Percentiles rank a stretch among this genome's conserved stretches.
Evolutionary conservation across 2,797 vertebrate species (phyloP).

Genomic region (Sciurus carolinensis): DNA sequence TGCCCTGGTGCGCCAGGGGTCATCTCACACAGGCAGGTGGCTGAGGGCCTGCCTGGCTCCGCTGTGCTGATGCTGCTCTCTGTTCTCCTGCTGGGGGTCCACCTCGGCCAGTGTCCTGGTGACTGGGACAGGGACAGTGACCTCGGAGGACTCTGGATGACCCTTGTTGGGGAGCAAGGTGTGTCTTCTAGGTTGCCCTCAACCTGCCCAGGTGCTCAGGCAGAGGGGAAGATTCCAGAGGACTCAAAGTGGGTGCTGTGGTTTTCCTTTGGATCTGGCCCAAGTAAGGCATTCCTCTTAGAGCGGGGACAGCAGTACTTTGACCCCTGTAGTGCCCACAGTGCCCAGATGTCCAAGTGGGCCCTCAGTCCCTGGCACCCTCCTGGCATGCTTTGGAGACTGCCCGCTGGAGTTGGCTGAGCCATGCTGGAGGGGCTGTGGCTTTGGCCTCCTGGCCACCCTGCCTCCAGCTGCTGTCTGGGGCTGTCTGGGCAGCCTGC

Average conservation of each 20-base stretch:
- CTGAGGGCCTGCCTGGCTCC: neutral
- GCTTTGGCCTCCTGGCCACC: neutral
- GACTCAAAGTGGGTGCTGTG: neutral
- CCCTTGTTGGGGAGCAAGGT: neutral
- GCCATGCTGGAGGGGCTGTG: too few relatives aligned
- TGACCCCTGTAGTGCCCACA: neutral
- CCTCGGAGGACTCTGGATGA: accelerated
- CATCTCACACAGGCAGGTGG: neutral
- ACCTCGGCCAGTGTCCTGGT: neutral
- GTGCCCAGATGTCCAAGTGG: too few relatives aligned
- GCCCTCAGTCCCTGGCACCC: neutral
- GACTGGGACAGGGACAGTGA: neutral
- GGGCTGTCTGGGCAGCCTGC: neutral
- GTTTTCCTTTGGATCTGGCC: neutral
- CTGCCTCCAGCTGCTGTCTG: neutral
- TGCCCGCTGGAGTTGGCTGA: neutral
- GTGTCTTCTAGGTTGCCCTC: neutral
- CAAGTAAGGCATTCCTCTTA: neutral
- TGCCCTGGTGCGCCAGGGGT: neutral
- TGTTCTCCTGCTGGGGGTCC: neutral
- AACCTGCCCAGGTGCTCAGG: neutral
- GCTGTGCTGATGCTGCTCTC: too few relatives aligned
- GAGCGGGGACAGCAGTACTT: neutral
- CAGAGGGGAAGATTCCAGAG: neutral
- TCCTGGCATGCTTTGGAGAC: neutral